phyloP scores from a whole-genome alignment of 2,113 vertebrate species.

The Cyprinodon tularosa region DNA sequence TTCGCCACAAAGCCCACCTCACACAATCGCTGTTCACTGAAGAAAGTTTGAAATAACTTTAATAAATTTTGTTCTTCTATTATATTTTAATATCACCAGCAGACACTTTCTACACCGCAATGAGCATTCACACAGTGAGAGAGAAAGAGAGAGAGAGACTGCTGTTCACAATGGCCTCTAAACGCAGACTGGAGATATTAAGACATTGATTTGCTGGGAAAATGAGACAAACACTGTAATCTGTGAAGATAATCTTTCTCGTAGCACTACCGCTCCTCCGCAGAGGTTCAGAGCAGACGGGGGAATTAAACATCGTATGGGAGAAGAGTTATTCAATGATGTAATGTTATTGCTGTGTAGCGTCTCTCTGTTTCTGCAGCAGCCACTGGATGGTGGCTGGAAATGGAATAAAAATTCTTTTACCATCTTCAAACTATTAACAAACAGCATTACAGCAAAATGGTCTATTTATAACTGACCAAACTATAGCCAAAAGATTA shows the following conservation, averaged over 20 bases:
- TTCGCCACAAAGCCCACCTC: not conserved
- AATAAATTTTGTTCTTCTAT: not conserved
- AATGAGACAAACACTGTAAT: conserved; percentile 19
- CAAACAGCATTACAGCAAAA: too few species aligned
- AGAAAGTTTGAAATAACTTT: not conserved
- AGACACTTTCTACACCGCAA: not conserved
- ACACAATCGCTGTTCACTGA: not conserved
- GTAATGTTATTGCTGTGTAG: not conserved
- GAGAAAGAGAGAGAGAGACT: not conserved
- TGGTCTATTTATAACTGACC: not conserved
- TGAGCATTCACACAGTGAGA: not conserved
- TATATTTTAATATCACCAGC: not conserved
- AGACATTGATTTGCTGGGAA: conserved; percentile 6
- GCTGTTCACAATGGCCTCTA: not conserved
- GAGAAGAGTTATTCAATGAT: not conserved
- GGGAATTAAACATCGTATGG: not conserved
- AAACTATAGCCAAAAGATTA: not conserved
- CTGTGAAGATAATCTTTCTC: conserved; percentile 12
- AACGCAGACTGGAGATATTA: conserved; percentile 8
- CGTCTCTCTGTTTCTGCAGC: not conserved
- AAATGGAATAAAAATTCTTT: not conserved
- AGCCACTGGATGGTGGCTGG: not conserved
- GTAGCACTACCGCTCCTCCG: not conserved
- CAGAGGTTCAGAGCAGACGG: not conserved
- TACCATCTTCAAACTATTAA: not conserved